Evolutionary conservation across 2,888 invertebrate species (phyloP), one percentile per base, ranked within the genome.

Genomic region (Xestia xanthographa): DNA sequence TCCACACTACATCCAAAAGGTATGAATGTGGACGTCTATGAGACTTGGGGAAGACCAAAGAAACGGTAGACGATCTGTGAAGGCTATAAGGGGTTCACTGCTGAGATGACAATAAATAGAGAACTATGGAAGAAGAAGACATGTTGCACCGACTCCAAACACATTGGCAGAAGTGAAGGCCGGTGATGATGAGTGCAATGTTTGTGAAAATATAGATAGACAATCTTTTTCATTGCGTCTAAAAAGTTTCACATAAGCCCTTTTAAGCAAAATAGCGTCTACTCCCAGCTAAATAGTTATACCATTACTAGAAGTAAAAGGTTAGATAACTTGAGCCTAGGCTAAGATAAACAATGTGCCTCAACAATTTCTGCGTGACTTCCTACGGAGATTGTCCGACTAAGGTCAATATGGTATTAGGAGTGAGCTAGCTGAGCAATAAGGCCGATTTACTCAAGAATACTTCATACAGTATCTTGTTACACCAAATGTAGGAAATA

Each of bases 351-450:
- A 75, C 66, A 77, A 70, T 75, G 68, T 45, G 58, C 50, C 66
- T 77, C 60, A 70, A 78, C 67, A 77, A 80, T 83, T 80, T 84
- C 81, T 83, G 70, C 80, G 80, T 86, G 83, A 86, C 86, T 87
- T 87, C 85, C 84, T 86, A 80, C 65, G 62, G 72, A 80, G 78
- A 83, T 79, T 83, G 80, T 41, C 67, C 20, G 60, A 70, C 68
- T 82, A 82, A 88, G 85, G 90, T 86, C 82, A 80, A 77, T 74
- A 73, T 75, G 56, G 79, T 82, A 77, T 80, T 81, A 79, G 67
- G 73, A 80, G 67, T 71, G 69, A 77, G 70, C 78, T 62, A 53
- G 41, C 58, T 22, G 41, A 83, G 73, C 77, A 73, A 73, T 62
- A 66, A 80, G 76, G 66, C 41, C 81, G 65, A 53, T 14, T 69